These are phyloP conservation scores for Marronus borbonicus DNA, from an alignment of 2,888 invertebrate genomes.

Conservation along the genomic window DNA sequence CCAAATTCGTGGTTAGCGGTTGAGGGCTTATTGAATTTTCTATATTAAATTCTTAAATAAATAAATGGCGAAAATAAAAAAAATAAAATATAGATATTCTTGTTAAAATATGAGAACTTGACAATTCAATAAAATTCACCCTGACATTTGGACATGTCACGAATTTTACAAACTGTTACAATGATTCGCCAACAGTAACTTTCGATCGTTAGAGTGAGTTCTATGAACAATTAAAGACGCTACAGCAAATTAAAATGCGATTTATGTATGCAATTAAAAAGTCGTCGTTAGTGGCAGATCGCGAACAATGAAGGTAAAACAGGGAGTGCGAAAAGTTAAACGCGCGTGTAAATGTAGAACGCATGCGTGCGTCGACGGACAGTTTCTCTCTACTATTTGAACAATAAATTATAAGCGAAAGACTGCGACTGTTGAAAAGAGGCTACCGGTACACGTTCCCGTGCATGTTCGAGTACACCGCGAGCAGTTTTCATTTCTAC, in stretches of 20 bases:
- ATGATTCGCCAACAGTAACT: not conserved
- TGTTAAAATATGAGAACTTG: too few species aligned
- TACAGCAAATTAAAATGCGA: slow-evolving; percentile 21
- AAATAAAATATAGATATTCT: too few species aligned
- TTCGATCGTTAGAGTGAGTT: not conserved
- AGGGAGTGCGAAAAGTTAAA: slow-evolving; percentile 44
- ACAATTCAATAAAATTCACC: not conserved
- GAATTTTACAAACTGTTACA: not conserved
- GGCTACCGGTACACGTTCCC: slow-evolving; percentile 38
- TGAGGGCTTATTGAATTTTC: too few species aligned
- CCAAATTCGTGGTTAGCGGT: too few species aligned
- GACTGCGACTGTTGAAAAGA: slow-evolving; percentile 42
- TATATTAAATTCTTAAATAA: too few species aligned
- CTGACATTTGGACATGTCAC: not conserved
- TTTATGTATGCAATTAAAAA: not conserved
- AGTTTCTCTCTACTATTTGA: slow-evolving; percentile 48
- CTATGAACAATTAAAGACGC: not conserved
- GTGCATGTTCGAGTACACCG: slow-evolving; percentile 33
- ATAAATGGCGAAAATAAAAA: too few species aligned
- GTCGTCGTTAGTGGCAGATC: not conserved
- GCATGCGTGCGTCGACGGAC: slow-evolving; percentile 47
- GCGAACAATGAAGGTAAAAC: slow-evolving; percentile 19
- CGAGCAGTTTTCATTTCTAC: slow-evolving; percentile 18
- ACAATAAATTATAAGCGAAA: slow-evolving; percentile 48
- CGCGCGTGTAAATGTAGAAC: slow-evolving; percentile 37